Percentiles rank a stretch among this genome's conserved stretches.
These are phyloP conservation scores for Pseudocheirus occidentalis DNA, from an alignment of 2,797 vertebrate genomes.

Conservation along the genomic window DNA sequence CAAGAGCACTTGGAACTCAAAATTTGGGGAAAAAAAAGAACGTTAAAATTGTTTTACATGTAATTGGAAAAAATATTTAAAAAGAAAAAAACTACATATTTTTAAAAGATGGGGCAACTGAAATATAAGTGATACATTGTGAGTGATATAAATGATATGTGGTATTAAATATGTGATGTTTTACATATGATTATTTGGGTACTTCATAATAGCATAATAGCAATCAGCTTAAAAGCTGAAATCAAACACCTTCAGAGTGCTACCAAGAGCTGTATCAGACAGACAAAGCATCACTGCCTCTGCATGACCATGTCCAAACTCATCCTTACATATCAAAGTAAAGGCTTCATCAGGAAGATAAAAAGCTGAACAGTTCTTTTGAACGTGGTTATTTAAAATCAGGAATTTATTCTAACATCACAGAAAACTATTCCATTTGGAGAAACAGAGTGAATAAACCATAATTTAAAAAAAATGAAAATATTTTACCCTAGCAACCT, in stretches of 20 bases:
- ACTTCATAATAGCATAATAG: neutral
- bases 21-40: no score
- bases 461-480: neutral
- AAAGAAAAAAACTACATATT: neutral
- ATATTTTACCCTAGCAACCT: neutral
- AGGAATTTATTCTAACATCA: neutral
- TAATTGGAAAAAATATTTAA: no score
- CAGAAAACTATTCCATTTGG: fast-evolving
- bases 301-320: neutral
- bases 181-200: neutral
- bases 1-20: no score
- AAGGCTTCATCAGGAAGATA: neutral
- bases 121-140: neutral
- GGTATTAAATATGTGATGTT: neutral
- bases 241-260: neutral
- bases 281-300: neutral
- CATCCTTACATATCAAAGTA: neutral
- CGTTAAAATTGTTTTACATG: no score
- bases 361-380: neutral
- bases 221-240: neutral
- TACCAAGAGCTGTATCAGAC: fast-evolving
- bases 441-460: neutral
- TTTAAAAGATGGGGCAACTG: neutral
- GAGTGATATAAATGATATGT: no score
- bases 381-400: neutral